Conservation (phyloP, 2,797 vertebrate genomes). For the Carcharodon carcharias region DNA sequence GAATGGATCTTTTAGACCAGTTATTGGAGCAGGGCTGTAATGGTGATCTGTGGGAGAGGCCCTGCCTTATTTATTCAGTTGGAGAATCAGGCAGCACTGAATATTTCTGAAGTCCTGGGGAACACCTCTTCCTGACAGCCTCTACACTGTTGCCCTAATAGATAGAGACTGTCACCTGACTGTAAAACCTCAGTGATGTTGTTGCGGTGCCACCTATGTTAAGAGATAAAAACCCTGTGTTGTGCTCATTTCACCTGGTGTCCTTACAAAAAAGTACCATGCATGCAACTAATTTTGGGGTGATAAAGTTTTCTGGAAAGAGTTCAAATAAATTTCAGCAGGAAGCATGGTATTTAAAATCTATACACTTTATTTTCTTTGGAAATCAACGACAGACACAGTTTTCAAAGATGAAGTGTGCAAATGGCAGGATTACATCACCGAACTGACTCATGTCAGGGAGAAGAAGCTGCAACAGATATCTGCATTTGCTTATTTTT, state of each 20-base stretch:
- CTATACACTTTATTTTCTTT: conserved; percentile 18
- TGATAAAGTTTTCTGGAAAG: not conserved
- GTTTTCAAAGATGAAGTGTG: not conserved
- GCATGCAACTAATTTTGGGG: not conserved
- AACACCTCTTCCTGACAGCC: not conserved
- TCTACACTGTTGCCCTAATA: not conserved
- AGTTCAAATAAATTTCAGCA: not conserved
- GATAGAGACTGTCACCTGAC: not conserved
- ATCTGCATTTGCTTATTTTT: not conserved
- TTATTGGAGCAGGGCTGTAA: not conserved
- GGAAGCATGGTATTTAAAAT: conserved; percentile 21
- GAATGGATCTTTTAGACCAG: not conserved
- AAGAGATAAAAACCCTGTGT: not conserved
- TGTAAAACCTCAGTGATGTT: not conserved
- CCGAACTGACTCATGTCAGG: not conserved
- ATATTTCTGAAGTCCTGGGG: not conserved
- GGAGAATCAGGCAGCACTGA: not conserved
- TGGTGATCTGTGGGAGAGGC: not conserved
- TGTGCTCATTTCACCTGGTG: not conserved
- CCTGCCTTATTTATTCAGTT: not conserved
- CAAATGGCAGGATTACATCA: conserved; percentile 19
- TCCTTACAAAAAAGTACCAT: not conserved
- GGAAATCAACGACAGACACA: not conserved
- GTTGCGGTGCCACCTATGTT: not conserved
- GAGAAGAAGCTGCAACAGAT: not conserved